phyloP scores from a whole-genome alignment of 2,888 invertebrate species.

The Pammene fasciana region DNA sequence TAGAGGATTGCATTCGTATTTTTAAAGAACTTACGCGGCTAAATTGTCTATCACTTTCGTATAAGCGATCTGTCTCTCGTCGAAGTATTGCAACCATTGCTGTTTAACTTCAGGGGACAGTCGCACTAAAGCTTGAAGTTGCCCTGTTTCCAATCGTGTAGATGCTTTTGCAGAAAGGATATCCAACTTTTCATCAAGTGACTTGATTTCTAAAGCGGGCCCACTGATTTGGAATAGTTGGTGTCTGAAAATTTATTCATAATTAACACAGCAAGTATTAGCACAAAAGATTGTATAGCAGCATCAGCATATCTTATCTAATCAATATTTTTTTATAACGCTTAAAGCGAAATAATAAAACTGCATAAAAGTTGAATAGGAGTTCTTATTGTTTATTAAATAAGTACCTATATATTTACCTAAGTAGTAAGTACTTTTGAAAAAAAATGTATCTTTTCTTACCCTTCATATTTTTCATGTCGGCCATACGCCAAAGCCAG shows the following conservation, averaged over 20 bases:
- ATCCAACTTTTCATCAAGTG: slow-evolving; percentile 63
- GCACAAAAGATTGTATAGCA: too few species aligned
- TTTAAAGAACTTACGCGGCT: slow-evolving; percentile 60
- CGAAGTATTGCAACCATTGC: slow-evolving; percentile 68
- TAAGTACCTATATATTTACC: too few species aligned
- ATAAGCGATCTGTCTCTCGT: slow-evolving; percentile 58
- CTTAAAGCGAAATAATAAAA: too few species aligned
- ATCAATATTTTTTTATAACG: too few species aligned
- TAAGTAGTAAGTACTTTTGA: too few species aligned
- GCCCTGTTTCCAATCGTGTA: slow-evolving; percentile 55
- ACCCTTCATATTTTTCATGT: slow-evolving; percentile 78
- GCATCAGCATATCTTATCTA: too few species aligned
- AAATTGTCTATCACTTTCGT: slow-evolving; percentile 67
- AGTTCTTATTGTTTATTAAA: too few species aligned
- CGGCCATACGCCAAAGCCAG: slow-evolving; percentile 57
- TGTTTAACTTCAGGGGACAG: slow-evolving; percentile 64
- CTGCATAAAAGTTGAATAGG: not conserved
- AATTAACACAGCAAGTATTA: not conserved
- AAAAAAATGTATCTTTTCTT: slow-evolving; percentile 45
- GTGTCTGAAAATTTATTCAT: slow-evolving; percentile 57
- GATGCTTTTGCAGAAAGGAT: slow-evolving; percentile 63
- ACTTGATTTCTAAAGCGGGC: slow-evolving; percentile 54
- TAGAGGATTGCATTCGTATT: not conserved
- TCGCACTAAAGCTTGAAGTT: slow-evolving; percentile 65
- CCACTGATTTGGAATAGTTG: slow-evolving; percentile 68